These are phyloP conservation scores for Blennius ocellaris DNA, from an alignment of 2,113 vertebrate species.

Conservation along the genomic window DNA sequence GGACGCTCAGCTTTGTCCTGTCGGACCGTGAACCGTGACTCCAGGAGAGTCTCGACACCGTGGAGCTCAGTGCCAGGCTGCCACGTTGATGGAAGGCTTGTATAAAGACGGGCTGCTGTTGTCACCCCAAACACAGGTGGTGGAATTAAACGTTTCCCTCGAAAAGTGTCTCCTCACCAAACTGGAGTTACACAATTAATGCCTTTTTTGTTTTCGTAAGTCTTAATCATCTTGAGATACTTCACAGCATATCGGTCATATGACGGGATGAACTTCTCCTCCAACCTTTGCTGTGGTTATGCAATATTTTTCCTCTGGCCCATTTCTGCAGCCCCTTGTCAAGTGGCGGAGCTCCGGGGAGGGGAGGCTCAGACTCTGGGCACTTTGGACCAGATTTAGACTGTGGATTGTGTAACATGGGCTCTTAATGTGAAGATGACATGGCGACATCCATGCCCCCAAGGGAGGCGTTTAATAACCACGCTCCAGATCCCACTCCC, in stretches of 20 bases:
- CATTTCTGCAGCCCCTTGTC: conserved; percentile 27
- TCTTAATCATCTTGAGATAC: neutral
- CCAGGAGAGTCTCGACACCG: neutral
- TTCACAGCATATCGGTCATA: conserved; percentile 2
- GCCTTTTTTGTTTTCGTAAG: neutral
- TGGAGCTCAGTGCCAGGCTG: neutral
- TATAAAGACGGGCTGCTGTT: neutral
- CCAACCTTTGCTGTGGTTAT: conserved; percentile 32
- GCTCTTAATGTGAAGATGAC: conserved; percentile 35
- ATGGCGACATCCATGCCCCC: conserved; percentile 14
- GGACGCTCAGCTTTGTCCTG: neutral
- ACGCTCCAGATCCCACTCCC: neutral
- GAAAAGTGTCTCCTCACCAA: too few species aligned
- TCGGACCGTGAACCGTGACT: conserved; percentile 5
- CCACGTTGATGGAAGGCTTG: conserved; percentile 1
- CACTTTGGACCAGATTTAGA: conserved; percentile 49
- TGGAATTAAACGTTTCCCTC: neutral
- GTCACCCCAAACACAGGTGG: neutral
- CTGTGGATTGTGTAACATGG: conserved; percentile 52
- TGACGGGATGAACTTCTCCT: conserved; percentile 4
- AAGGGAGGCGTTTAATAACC: conserved; percentile 34
- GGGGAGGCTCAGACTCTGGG: conserved; percentile 24
- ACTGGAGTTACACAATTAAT: too few species aligned
- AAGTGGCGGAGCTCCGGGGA: conserved; percentile 37
- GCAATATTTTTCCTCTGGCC: conserved; percentile 51